These are phyloP conservation scores for Halisarca cf. caerulea DNA, from an alignment of 37 sponge, comb jelly and placozoan genomes.

Conservation along the genomic window DNA sequence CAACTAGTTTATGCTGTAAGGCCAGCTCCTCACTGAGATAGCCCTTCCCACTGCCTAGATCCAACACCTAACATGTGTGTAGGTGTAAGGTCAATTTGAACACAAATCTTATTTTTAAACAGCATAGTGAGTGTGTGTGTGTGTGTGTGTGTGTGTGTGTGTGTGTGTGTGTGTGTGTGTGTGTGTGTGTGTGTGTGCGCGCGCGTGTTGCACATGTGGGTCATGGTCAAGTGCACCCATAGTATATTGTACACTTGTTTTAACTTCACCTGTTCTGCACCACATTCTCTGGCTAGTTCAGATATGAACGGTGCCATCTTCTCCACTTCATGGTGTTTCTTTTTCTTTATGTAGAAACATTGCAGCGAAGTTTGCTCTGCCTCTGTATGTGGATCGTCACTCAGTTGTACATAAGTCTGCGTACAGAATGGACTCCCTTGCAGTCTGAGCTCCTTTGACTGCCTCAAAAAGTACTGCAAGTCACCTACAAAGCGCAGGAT, in stretches of 20 bases:
- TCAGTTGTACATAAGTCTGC: too few species aligned
- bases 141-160: slow-evolving; percentile 5
- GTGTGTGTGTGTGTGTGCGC: neutral
- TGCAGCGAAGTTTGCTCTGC: neutral
- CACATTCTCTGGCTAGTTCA: neutral
- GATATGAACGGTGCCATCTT: slow-evolving; percentile 19
- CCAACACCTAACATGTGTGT: slow-evolving; percentile 37
- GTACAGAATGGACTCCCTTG: neutral
- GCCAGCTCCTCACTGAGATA: slow-evolving; percentile 68
- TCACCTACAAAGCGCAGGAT: neutral
- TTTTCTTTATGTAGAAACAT: slow-evolving; percentile 46
- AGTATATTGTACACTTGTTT: neutral
- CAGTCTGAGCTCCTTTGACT: neutral
- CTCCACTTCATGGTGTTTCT: slow-evolving; percentile 64
- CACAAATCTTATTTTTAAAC: too few species aligned
- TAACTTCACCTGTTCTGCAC: slow-evolving; percentile 32
- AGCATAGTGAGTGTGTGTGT: too few species aligned
- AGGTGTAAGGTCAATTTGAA: neutral
- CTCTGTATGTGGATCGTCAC: too few species aligned
- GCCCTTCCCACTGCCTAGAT: slow-evolving; percentile 77
- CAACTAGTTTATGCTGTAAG: slow-evolving; percentile 23
- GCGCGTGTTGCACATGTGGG: neutral
- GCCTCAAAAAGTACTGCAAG: neutral
- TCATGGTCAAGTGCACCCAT: neutral
- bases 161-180: neutral